Evolutionary conservation across 2,888 invertebrate species (phyloP).

Genomic region (Clostera curtula): DNA sequence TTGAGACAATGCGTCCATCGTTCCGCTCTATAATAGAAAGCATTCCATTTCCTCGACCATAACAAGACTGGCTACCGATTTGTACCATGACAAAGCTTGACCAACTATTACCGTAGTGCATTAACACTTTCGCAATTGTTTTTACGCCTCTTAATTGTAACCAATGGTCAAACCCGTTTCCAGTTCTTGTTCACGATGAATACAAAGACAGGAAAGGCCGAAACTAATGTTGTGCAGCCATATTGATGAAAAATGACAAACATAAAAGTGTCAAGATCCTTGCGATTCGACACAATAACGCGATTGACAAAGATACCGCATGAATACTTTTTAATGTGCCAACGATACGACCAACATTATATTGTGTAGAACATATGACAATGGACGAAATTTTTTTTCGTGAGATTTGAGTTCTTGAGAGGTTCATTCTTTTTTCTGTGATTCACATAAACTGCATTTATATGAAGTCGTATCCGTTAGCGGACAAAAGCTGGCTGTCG

Average conservation of each 20-base stretch:
- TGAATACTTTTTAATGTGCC: constrained; percentile 75
- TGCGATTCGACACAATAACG: constrained; percentile 50
- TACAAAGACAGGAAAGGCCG: constrained; percentile 15
- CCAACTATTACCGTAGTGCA: constrained; percentile 46
- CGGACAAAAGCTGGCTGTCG: constrained; percentile 59
- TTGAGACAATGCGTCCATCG: constrained; percentile 60
- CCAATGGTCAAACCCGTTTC: constrained; percentile 36
- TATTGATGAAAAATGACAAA: constrained; percentile 51
- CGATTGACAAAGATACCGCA: constrained; percentile 64
- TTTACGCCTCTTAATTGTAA: constrained; percentile 56
- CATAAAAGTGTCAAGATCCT: constrained; percentile 62
- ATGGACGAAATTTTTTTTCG: constrained; percentile 54
- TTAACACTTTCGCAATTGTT: constrained; percentile 66
- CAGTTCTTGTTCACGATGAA: constrained; percentile 25
- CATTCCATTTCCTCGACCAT: constrained; percentile 49
- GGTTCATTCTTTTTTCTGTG: constrained; percentile 52
- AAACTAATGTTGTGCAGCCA: constrained; percentile 26
- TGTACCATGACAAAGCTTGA: constrained; percentile 47
- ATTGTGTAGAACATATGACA: constrained; percentile 54
- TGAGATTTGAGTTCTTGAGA: constrained; percentile 62
- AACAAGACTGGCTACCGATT: constrained; percentile 44
- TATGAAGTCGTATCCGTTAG: constrained; percentile 66
- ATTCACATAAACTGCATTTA: constrained; percentile 71
- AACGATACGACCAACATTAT: constrained; percentile 66
- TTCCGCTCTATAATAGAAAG: constrained; percentile 43